Base-by-base conservation (phyloP, 2,888 invertebrate species). In the Corbicula japonica region DNA sequence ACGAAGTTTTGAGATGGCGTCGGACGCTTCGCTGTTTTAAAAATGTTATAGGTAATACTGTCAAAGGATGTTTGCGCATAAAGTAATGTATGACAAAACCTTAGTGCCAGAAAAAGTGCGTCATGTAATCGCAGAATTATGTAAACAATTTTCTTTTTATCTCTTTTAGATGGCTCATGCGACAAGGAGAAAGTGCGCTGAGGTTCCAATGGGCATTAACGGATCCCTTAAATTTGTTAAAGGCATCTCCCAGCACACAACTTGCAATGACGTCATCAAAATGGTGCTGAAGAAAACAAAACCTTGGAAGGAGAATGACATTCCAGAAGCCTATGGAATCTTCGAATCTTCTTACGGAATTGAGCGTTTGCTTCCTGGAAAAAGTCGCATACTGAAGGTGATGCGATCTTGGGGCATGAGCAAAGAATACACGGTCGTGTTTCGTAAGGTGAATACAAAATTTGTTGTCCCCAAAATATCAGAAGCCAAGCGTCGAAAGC, bases 301-400 rank as follows among this genome's bases (percentile, higher is more conserved):
- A 23, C 23, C 32, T 4, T 60, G 48, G 23, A 71, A 58, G 30
- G 66, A 75, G 38, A 44, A 76, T 12, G 30, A 44, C 35, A 46
- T 30, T 5, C n/a, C 50, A 23, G 50, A 35, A 4, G 71, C 66
- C 0, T 80, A 71, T 48, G 72, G 70, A 50, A 76, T 80, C 3
- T 80, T 72, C 35, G 80, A 80, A 38, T 80, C 80, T 3, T 71
- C 76, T 28, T 46, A 68, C 21, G 80, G 80, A 34, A 72, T 80
- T 21, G 80, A 80, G 30, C 32, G 80, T 50, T 44, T 71, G 6
- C 68, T 80, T 35, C 68, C 80, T 34, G 76, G 71, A 12, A 76
- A 80, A 35, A 56, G 58, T 21, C 35, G 72, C 15, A 23, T 80
- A n/a, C 48, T 66, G 28, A 80, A 80, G 34, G 60, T 72, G 10